Conservation (phyloP, 1,140 invertebrate species). For the Ostrea denselamellosa region DNA sequence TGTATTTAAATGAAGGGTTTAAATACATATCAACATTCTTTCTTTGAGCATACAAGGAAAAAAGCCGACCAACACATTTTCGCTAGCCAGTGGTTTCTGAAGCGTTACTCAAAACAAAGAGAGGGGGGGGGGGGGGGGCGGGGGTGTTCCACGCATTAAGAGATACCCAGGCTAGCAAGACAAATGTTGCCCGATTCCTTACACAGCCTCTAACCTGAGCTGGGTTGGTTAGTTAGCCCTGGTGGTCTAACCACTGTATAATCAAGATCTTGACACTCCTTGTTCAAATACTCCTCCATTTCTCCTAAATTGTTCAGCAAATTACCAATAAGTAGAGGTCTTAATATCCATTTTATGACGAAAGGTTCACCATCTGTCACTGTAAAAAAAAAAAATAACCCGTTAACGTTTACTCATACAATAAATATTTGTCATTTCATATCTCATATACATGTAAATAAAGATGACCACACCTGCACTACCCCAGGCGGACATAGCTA, state of each 20-base stretch:
- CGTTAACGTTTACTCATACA: not conserved
- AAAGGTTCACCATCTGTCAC: conserved; percentile 56
- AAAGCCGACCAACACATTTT: no score
- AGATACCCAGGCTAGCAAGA: no score
- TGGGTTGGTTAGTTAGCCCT: conserved; percentile 63
- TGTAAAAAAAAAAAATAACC: conserved; percentile 20
- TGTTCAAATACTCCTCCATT: conserved; percentile 74
- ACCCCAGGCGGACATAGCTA: conserved; percentile 62
- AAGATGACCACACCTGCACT: conserved; percentile 55
- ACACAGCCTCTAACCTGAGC: conserved; percentile 53
- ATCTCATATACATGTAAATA: not conserved
- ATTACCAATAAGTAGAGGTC: conserved; percentile 70
- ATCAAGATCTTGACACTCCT: conserved; percentile 70
- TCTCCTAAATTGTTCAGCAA: conserved; percentile 72
- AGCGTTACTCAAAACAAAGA: no score
- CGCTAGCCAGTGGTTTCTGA: no score
- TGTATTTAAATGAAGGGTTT: no score
- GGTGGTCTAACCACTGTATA: conserved; percentile 77
- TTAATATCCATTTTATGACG: conserved; percentile 71
- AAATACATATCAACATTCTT: no score
- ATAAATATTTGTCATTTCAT: no score
- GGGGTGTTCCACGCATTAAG: no score
- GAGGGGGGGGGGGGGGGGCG: no score
- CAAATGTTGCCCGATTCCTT: no score
- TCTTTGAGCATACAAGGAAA: no score